Conservation (phyloP, 1,140 invertebrate species). For the Capitella teleta region DNA sequence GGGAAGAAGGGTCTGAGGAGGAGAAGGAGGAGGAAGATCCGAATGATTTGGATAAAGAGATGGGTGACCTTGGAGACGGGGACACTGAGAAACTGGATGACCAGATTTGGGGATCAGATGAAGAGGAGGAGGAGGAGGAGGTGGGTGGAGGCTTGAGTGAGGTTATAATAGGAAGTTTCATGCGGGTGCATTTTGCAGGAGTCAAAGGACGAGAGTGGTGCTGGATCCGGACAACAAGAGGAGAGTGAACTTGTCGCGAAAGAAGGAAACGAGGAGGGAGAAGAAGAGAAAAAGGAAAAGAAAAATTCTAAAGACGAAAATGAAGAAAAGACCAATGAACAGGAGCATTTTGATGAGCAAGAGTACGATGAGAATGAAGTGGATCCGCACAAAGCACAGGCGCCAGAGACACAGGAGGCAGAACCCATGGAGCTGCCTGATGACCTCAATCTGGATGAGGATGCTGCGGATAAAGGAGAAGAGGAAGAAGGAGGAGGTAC, state of each 20-base stretch:
- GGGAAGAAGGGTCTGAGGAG: conserved; percentile 40
- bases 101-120: conserved; percentile 75
- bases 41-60: conserved; percentile 72
- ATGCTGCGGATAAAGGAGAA: conserved; percentile 42
- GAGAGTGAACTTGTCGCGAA: conserved; percentile 39
- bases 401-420: conserved; percentile 40
- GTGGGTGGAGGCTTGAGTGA: no score
- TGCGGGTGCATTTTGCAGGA: conserved; percentile 8
- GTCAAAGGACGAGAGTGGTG: conserved; percentile 30
- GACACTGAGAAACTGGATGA: conserved; percentile 60
- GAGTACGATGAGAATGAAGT: conserved; percentile 64
- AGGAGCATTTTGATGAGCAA: neutral
- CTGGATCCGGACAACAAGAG: conserved; percentile 26
- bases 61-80: conserved; percentile 76
- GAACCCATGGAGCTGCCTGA: conserved; percentile 78
- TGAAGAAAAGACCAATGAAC: conserved; percentile 29
- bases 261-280: conserved; percentile 44
- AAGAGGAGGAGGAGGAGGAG: conserved; percentile 53
- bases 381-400: conserved; percentile 67
- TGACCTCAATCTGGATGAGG: conserved; percentile 68
- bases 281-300: conserved; percentile 50
- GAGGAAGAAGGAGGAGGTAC: conserved; percentile 9
- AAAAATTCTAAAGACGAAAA: conserved; percentile 44
- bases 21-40: conserved; percentile 48
- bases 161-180: neutral